Conservation (phyloP, 2,888 invertebrate species). For the Synanthedon andrenaeformis region DNA sequence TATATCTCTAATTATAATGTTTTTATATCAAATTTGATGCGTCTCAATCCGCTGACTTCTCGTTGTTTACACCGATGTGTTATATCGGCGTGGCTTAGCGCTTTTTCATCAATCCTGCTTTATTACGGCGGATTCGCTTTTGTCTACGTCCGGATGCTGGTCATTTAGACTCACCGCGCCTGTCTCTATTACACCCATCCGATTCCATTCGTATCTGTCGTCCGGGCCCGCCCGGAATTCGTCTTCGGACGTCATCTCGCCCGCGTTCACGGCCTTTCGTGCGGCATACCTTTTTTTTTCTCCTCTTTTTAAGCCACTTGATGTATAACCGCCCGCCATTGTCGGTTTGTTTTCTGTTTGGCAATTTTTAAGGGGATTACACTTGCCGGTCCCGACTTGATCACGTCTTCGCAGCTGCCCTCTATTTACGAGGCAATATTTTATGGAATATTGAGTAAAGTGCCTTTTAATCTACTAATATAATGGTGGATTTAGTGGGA, state of each 20-base stretch:
- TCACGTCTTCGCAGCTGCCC: conserved; percentile 60
- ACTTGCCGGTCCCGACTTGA: conserved; percentile 37
- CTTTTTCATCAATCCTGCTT: conserved; percentile 73
- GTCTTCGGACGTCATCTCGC: conserved; percentile 53
- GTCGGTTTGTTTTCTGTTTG: conserved; percentile 64
- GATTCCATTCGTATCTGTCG: conserved; percentile 66
- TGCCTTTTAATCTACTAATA: conserved; percentile 67
- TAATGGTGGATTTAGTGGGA: conserved; percentile 47
- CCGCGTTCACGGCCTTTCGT: conserved; percentile 6
- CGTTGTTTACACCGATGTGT: conserved; percentile 17
- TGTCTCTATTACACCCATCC: conserved; percentile 47
- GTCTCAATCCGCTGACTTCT: conserved; percentile 12
- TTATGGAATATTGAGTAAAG: conserved; percentile 69
- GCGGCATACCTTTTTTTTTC: conserved; percentile 30
- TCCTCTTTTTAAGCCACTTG: conserved; percentile 52
- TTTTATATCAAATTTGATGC: too few species aligned
- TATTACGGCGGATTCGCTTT: conserved; percentile 67
- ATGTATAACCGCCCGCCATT: conserved; percentile 51
- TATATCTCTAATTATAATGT: too few species aligned
- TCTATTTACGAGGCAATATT: conserved; percentile 67
- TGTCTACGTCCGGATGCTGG: conserved; percentile 64
- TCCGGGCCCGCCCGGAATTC: conserved; percentile 51
- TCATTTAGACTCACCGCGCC: conserved; percentile 63
- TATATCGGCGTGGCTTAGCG: conserved; percentile 73
- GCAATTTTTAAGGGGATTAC: conserved; percentile 70